Conservation (phyloP, 2,888 invertebrate genomes). For the Sclerodermus sp. region DNA sequence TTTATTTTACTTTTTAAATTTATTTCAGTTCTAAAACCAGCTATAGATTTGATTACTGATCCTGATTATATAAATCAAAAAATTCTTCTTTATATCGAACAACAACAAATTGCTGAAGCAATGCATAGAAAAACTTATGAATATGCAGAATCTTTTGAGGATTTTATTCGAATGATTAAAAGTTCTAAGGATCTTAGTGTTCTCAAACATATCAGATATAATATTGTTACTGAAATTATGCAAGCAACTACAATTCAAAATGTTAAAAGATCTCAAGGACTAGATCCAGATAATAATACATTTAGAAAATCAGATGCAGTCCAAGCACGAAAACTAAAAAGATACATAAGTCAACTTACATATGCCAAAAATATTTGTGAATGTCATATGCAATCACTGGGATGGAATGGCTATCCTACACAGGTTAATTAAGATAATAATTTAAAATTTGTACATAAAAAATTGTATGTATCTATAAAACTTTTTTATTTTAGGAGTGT, state of each 20-base stretch:
- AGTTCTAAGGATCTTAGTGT: constrained; percentile 80
- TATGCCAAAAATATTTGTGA: constrained; percentile 83
- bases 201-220: constrained; percentile 80
- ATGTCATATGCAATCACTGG: constrained; percentile 71
- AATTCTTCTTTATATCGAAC: constrained; percentile 80
- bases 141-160: constrained; percentile 87
- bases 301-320: constrained; percentile 74
- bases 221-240: constrained; percentile 90
- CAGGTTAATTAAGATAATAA: constrained; percentile 34
- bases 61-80: constrained; percentile 91
- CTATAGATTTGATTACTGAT: constrained; percentile 81
- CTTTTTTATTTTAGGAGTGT: constrained; percentile 33
- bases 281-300: constrained; percentile 65
- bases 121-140: constrained; percentile 82
- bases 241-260: constrained; percentile 91
- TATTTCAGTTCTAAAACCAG: constrained; percentile 75
- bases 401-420: constrained; percentile 70
- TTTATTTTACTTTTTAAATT: constrained; percentile 60
- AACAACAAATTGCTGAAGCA: constrained; percentile 75
- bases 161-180: constrained; percentile 82
- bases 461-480: neutral
- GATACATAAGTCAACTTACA: constrained; percentile 81
- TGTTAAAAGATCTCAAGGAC: constrained; percentile 81
- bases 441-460: neutral
- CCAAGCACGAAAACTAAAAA: constrained; percentile 79